These are phyloP conservation scores for Tridacna gigas DNA, from an alignment of 2,888 invertebrate species.

Conservation along the genomic window DNA sequence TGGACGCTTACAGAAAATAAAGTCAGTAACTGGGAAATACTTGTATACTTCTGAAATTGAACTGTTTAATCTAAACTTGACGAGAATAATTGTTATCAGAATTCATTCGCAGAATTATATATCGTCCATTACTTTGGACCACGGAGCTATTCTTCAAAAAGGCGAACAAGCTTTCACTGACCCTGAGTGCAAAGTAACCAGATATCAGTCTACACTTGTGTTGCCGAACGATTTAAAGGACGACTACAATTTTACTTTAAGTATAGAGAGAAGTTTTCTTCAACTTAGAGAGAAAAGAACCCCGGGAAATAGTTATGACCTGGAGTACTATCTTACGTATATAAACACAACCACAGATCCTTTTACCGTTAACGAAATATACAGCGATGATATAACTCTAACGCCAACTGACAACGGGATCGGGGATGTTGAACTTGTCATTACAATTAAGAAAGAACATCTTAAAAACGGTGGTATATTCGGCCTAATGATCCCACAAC, in stretches of 20 bases:
- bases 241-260: constrained; percentile 7
- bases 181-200: not conserved
- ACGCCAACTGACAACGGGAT: constrained; percentile 5
- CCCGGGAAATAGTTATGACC: not conserved
- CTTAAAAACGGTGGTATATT: constrained; percentile 7
- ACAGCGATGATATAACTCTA: not conserved
- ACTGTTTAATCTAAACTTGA: not conserved
- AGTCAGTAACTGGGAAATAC: not conserved
- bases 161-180: constrained; percentile 1
- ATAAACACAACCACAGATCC: not conserved
- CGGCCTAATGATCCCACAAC: not conserved
- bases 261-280: not conserved
- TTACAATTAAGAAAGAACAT: not conserved
- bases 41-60: not conserved
- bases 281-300: not conserved
- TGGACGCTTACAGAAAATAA: not conserved
- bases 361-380: not conserved
- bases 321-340: not conserved
- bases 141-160: not conserved
- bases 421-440: not conserved
- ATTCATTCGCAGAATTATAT: not conserved
- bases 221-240: not conserved
- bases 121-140: not conserved
- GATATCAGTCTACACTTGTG: not conserved
- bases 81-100: not conserved